Conservation (phyloP, 2,113 vertebrate species). For the human region GRCh38 chr1:175733001-175733500, state of each 20-base stretch:
- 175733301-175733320: not conserved
- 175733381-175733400: not conserved
- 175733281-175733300: not conserved
- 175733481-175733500: not conserved
- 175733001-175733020: not conserved
- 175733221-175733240: not conserved
- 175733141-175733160: not conserved
- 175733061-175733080: not conserved
- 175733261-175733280: not conserved
- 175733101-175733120: not conserved
- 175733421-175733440: not conserved
- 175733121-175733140: not conserved
- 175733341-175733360: not conserved
- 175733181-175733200: not conserved
- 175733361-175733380: not conserved
- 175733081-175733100: not conserved
- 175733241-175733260: not conserved
- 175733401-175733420: accelerated
- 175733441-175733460: accelerated
- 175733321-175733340: not conserved
- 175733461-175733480: not conserved
- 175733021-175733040: not conserved
- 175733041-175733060: no score
- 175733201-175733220: not conserved
- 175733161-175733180: constrained; percentile 34